Percentiles rank a stretch among this genome's conserved stretches.
Evolutionary conservation across 2,113 vertebrate species (phyloP).

Genomic region (Spermophilus dauricus): DNA sequence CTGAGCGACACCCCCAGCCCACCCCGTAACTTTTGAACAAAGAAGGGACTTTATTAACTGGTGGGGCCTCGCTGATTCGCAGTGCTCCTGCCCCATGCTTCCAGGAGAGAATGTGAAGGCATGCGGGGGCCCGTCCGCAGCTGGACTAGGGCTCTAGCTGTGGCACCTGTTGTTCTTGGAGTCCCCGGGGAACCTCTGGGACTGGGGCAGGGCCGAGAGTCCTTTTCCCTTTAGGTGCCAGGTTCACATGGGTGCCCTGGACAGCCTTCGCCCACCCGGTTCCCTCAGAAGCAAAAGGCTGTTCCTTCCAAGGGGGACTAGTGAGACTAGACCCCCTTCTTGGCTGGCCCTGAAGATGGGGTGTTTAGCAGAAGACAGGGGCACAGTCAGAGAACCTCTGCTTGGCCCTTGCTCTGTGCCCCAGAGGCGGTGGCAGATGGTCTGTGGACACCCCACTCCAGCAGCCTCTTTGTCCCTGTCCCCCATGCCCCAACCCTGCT

Average conservation of each 20-base stretch:
- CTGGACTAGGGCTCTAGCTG: not conserved
- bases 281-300: not conserved
- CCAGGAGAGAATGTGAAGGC: not conserved
- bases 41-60: not conserved
- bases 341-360: not conserved
- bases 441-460: not conserved
- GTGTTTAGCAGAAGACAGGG: not conserved
- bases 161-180: not conserved
- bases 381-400: not conserved
- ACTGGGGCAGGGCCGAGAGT: not conserved
- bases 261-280: not conserved
- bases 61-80: not conserved
- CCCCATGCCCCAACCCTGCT: not conserved
- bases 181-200: not conserved
- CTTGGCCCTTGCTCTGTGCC: not conserved
- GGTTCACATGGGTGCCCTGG: accelerated
- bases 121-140: not conserved
- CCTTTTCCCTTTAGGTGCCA: not conserved
- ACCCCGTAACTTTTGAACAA: not conserved
- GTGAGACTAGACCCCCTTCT: not conserved
- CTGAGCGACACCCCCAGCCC: not conserved
- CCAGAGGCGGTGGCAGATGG: conserved; percentile 79
- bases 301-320: not conserved
- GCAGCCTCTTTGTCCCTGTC: conserved; percentile 87
- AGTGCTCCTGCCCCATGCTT: not conserved